Evolutionary conservation across 2,888 invertebrate genomes (phyloP), one percentile per base, ranked within the genome.

Genomic region (Pseudanteris insignis): DNA sequence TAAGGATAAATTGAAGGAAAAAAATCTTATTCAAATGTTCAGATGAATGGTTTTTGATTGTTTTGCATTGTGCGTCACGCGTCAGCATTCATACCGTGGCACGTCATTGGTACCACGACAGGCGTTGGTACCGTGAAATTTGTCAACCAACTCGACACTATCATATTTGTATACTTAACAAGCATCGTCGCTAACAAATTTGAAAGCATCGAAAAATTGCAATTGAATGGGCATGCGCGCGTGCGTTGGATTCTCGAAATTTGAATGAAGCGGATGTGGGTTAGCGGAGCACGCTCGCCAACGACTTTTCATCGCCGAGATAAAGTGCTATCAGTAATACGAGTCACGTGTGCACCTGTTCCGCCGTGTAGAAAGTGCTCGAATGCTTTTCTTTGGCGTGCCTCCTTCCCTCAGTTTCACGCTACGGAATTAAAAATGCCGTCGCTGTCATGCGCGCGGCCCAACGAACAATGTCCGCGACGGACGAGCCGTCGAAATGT

Each of bases 341-440:
- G 59, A 51, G 57, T 60, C 65, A 65, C 65, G 65, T 60, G 63
- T 53, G 53, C 69, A 71, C 70, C 68, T 70, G 72, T 67, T 63
- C 43, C 41, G 48, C 60, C 59, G 70, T 48, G 71, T 76, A 76
- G 76, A 76, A 76, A 76, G 76, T 74, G 75, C 68, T 73, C 67
- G 71, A 73, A 75, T 73, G 43, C 40, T 46, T 74, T 36, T 59
- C 55, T 59, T 18, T 6, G 4, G 18, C 18, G 18, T 3, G 6
- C 18, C 18, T 18, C 18, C 18, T 6, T 18, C 18, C 18, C 34
- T 28, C 43, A 9, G 34, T 54, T 54, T 54, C 44, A 46, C 41
- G 46, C 47, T 37, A 41, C 28, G 29, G 32, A 51, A 53, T 47
- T 28, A 38, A 33, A 59, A 51, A 59, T 53, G 41, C 47, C 59